A percentile compares a stretch with the other conserved stretches of the same genome.
Evolutionary conservation across 2,888 invertebrate species (phyloP).

Genomic region (Blastobasis lacticolella): DNA sequence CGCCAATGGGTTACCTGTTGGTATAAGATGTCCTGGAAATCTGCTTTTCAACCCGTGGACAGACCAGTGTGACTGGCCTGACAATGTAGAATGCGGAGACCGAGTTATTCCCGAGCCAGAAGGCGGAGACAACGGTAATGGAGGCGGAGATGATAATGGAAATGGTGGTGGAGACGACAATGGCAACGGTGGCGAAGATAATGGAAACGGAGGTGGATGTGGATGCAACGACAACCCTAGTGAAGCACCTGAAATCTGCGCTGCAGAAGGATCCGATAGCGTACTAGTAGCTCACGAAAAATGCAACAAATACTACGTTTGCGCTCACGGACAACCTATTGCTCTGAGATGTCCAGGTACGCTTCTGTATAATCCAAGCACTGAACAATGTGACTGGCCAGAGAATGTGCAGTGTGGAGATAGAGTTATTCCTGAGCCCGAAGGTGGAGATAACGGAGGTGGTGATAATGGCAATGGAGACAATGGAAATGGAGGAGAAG

Average conservation of each 20-base stretch:
- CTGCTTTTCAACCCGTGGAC: slow-evolving; percentile 27
- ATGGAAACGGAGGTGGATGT: slow-evolving; percentile 4
- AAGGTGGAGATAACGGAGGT: slow-evolving; percentile 3
- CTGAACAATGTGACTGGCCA: slow-evolving; percentile 28
- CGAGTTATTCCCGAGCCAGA: slow-evolving; percentile 11
- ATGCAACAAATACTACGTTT: slow-evolving; percentile 29
- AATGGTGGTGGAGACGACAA: slow-evolving; percentile 4
- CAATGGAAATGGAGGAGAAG: background rate
- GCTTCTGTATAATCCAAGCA: slow-evolving; percentile 25
- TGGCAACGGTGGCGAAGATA: background rate
- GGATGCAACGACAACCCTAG: background rate
- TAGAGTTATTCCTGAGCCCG: background rate
- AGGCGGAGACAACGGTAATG: slow-evolving; percentile 1
- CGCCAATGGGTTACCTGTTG: slow-evolving; percentile 20
- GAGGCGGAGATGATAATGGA: slow-evolving; percentile 1
- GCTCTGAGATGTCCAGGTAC: slow-evolving; percentile 17
- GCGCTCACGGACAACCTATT: slow-evolving; percentile 19
- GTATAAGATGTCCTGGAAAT: slow-evolving; percentile 19
- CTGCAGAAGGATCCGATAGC: slow-evolving; percentile 21
- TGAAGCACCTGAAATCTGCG: slow-evolving; percentile 27
- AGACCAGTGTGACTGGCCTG: slow-evolving; percentile 34
- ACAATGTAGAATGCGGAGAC: slow-evolving; percentile 32
- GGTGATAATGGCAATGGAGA: slow-evolving; percentile 5
- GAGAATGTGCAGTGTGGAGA: slow-evolving; percentile 18
- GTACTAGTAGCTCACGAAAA: slow-evolving; percentile 24